A percentile compares a stretch with the other conserved stretches of the same genome.
phyloP scores from a whole-genome alignment of 37 sponge, comb jelly and placozoan species.

The Lycopodina hypogea region DNA sequence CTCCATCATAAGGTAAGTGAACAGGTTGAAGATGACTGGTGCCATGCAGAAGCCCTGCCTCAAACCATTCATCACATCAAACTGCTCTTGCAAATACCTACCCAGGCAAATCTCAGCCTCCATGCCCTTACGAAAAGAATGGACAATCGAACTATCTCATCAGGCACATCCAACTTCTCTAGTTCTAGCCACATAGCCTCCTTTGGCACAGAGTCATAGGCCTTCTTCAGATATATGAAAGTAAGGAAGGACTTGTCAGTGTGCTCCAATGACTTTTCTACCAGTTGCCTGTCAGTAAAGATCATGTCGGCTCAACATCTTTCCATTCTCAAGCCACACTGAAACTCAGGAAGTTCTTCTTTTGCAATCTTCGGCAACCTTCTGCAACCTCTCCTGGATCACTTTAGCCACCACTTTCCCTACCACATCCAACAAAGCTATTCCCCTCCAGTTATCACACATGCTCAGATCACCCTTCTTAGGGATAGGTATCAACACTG shows the following conservation, averaged over 20 bases:
- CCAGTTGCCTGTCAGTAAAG: background rate
- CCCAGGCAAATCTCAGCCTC: background rate
- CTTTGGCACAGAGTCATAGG: background rate
- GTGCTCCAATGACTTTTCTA: conserved; percentile 4
- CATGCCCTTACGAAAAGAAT: background rate
- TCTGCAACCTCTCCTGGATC: background rate
- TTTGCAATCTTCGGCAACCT: background rate
- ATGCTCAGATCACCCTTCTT: too few relatives aligned
- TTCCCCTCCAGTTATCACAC: too few relatives aligned
- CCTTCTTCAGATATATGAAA: background rate
- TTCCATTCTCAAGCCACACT: background rate
- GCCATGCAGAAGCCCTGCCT: conserved; percentile 17
- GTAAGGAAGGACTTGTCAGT: background rate
- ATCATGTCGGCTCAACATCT: conserved; percentile 27
- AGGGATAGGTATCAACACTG: background rate
- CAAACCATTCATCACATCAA: conserved; percentile 14
- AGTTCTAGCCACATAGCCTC: background rate
- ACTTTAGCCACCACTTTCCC: background rate
- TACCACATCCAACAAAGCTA: background rate
- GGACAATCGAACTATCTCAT: background rate
- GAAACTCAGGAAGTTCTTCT: background rate
- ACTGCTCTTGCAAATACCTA: conserved; percentile 6
- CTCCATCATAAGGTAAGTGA: conserved; percentile 3
- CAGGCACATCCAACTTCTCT: background rate
- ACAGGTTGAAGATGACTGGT: conserved; percentile 19